A percentile compares a stretch with the other conserved stretches of the same genome.
phyloP scores from a whole-genome alignment of 2,888 invertebrate genomes.

The Dryobota labecula region DNA sequence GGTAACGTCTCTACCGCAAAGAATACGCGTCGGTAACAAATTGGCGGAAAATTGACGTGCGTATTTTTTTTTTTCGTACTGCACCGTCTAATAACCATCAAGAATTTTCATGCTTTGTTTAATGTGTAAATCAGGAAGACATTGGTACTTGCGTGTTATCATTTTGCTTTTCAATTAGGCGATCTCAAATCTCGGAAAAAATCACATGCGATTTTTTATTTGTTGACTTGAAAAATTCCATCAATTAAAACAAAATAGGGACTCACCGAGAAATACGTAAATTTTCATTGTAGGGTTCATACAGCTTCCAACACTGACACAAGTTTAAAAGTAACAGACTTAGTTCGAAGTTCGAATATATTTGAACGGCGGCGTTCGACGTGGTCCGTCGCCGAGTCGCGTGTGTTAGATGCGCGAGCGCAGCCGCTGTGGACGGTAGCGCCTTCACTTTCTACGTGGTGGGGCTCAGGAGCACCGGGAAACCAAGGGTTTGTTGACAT shows the following conservation, averaged over 20 bases:
- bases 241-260: slow-evolving; percentile 36
- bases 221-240: not conserved
- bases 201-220: slow-evolving; percentile 10
- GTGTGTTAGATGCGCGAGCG: slow-evolving; percentile 80
- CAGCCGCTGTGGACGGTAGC: slow-evolving; percentile 69
- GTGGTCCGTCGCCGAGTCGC: slow-evolving; percentile 84
- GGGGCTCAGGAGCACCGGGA: slow-evolving; percentile 85
- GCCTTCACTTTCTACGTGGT: slow-evolving; percentile 89
- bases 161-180: slow-evolving; percentile 42
- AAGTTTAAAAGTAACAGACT: slow-evolving; percentile 66
- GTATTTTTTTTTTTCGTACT: slow-evolving; percentile 40
- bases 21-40: slow-evolving; percentile 40
- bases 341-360: slow-evolving; percentile 71
- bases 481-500: slow-evolving; percentile 86
- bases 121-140: slow-evolving; percentile 55
- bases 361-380: slow-evolving; percentile 81
- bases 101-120: slow-evolving; percentile 66
- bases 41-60: slow-evolving; percentile 60
- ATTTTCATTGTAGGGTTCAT: slow-evolving; percentile 79
- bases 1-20: slow-evolving; percentile 43
- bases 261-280: slow-evolving; percentile 85
- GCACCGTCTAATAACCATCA: slow-evolving; percentile 21
- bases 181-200: slow-evolving; percentile 35
- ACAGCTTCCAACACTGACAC: slow-evolving; percentile 82
- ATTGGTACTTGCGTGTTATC: slow-evolving; percentile 57